Conservation (phyloP, 2,113 vertebrate genomes). For the Electrona antarctica region DNA sequence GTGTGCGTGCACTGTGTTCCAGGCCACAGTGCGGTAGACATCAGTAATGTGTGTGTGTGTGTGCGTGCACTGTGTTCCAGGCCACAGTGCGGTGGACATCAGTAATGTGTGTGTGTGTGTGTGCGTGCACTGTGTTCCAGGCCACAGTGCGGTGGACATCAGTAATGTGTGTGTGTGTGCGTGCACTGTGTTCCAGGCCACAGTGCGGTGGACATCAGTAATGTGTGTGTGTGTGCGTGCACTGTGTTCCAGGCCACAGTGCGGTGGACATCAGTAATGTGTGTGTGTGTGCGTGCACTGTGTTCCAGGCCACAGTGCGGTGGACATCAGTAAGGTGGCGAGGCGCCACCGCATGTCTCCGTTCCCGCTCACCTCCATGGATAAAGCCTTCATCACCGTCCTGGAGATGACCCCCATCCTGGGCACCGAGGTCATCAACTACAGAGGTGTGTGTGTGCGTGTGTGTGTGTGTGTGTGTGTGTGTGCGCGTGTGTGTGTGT, state of each 20-base stretch:
- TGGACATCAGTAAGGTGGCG: slow-evolving; percentile 98
- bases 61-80: no score
- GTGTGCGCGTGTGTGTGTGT: background rate
- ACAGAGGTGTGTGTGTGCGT: slow-evolving; percentile 84
- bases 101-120: background rate
- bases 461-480: slow-evolving; percentile 3
- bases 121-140: background rate
- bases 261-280: background rate
- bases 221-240: background rate
- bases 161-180: slow-evolving; percentile 4
- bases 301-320: slow-evolving; percentile 93
- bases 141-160: background rate
- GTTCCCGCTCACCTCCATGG: slow-evolving; percentile 98
- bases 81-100: no score
- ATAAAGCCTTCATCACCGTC: slow-evolving; percentile 99
- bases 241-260: background rate
- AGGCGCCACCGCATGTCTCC: slow-evolving; percentile 98
- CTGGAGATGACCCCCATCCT: slow-evolving; percentile 98
- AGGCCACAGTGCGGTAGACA: slow-evolving; percentile 77
- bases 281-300: slow-evolving; percentile 8
- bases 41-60: no score
- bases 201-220: background rate
- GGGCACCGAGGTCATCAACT: slow-evolving; percentile 98
- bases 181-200: background rate
- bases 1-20: slow-evolving; percentile 9